Evolutionary conservation across 2,113 vertebrate genomes (phyloP).

Genomic region (Cinclus cinclus): DNA sequence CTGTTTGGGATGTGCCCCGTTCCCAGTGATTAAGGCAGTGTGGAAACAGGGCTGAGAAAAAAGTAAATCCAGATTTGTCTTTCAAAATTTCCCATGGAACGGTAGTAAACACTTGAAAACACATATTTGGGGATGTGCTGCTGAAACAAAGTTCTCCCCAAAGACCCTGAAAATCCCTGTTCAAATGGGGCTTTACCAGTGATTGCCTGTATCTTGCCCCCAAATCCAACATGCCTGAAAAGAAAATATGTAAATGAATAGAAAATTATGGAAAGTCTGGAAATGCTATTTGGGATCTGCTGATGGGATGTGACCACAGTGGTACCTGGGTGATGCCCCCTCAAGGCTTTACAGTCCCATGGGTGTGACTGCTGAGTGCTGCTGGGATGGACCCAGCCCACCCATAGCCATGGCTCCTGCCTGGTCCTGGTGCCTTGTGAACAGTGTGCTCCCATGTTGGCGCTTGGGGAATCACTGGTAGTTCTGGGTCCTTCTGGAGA

Average conservation of each 20-base stretch:
- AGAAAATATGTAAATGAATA: neutral
- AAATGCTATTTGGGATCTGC: neutral
- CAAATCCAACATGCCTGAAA: neutral
- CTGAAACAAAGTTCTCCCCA: neutral
- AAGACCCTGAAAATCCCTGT: neutral
- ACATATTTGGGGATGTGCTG: neutral
- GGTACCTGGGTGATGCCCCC: neutral
- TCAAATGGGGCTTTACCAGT: neutral
- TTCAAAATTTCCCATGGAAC: neutral
- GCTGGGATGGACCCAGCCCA: neutral
- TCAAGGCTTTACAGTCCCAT: neutral
- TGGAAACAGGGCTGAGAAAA: neutral
- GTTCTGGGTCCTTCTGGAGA: neutral
- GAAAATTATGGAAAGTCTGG: neutral
- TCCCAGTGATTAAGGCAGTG: neutral
- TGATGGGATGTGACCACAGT: neutral
- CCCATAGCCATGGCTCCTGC: neutral
- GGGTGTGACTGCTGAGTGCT: neutral
- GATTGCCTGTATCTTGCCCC: neutral
- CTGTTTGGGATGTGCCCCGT: neutral
- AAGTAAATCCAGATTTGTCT: neutral
- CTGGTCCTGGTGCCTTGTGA: fast-evolving
- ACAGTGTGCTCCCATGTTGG: neutral
- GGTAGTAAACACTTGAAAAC: neutral
- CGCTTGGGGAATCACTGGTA: fast-evolving